phyloP scores from a whole-genome alignment of 2,797 vertebrate genomes.

The Siniperca scherzeri region DNA sequence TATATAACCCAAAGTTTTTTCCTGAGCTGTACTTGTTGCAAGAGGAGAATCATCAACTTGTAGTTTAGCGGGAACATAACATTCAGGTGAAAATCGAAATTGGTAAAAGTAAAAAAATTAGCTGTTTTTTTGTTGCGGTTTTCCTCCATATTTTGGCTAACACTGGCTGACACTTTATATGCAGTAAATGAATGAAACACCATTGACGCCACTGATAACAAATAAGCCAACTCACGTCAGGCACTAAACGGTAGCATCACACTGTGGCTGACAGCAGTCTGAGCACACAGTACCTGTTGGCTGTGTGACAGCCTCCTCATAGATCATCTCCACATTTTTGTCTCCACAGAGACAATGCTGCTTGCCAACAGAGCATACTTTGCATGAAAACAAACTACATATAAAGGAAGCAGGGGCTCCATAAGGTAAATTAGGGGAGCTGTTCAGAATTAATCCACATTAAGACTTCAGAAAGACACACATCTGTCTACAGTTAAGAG shows the following conservation, averaged over 20 bases:
- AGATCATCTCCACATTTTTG: not conserved
- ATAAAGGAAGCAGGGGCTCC: slow-evolving; percentile 40
- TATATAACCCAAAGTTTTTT: not conserved
- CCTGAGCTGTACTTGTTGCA: not conserved
- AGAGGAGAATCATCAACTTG: not conserved
- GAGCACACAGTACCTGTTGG: slow-evolving; percentile 21
- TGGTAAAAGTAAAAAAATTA: not conserved
- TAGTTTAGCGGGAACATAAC: not conserved
- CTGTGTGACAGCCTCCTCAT: not conserved
- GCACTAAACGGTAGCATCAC: slow-evolving; percentile 7
- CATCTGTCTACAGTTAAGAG: slow-evolving; percentile 65
- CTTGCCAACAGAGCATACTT: slow-evolving; percentile 24
- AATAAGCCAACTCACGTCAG: not conserved
- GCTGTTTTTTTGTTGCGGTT: not conserved
- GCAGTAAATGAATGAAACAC: not conserved
- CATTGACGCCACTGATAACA: not conserved
- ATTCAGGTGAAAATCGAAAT: not conserved
- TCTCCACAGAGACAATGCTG: not conserved
- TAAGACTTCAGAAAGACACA: slow-evolving; percentile 22
- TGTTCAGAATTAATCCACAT: slow-evolving; percentile 45
- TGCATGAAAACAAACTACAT: slow-evolving; percentile 29
- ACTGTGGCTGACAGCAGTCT: not conserved
- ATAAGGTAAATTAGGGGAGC: slow-evolving; percentile 33
- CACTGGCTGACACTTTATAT: not conserved
- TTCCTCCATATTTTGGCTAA: not conserved